Conservation (phyloP, 2,113 vertebrate species). For the Pachyramphus minor region DNA sequence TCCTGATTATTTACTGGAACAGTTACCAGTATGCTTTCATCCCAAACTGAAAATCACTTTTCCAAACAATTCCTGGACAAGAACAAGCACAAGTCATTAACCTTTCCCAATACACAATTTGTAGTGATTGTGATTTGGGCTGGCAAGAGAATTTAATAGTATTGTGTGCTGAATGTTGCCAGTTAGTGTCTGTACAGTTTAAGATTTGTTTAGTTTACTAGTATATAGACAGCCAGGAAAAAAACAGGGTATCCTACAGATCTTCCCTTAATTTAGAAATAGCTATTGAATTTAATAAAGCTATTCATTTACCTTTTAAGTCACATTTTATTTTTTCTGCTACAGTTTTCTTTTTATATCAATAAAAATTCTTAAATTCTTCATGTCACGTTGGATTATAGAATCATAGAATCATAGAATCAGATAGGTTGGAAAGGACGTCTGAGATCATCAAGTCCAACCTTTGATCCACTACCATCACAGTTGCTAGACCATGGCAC, state of each 20-base stretch:
- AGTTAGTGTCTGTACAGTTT: background rate
- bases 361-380: background rate
- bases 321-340: background rate
- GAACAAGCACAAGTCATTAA: background rate
- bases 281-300: background rate
- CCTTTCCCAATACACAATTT: background rate
- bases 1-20: background rate
- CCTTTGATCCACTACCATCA: too few species aligned
- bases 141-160: background rate
- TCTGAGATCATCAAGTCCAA: too few species aligned
- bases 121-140: background rate
- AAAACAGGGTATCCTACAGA: accelerated
- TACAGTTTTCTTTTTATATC: background rate
- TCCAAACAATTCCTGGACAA: background rate
- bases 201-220: background rate
- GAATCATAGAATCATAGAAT: too few species aligned
- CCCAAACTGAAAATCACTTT: background rate
- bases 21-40: background rate
- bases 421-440: too few species aligned
- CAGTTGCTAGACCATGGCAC: too few species aligned
- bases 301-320: background rate
- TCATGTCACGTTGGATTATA: accelerated
- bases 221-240: background rate
- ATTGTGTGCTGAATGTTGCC: background rate
- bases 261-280: background rate